Evolutionary conservation across 2,888 invertebrate species (phyloP), one percentile per base, ranked within the genome.

Genomic region (Anticlea derivata): DNA sequence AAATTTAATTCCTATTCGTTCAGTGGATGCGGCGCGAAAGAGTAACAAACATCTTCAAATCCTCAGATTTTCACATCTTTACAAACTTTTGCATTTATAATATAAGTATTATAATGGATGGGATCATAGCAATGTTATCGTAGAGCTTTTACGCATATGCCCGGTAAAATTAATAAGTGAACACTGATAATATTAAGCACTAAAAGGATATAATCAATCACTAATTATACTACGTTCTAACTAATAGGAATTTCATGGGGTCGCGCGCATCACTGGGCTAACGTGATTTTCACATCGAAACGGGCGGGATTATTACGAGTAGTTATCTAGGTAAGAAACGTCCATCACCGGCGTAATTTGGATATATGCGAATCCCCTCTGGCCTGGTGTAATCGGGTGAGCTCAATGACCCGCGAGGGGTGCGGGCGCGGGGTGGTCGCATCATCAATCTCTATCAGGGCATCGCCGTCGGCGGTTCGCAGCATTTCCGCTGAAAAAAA

Each of bases 401-500:
- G 83, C 83, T 71, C 82, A 78, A 79, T 80, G 82, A 79, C 79
- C 80, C 78, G 78, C 70, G 73, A 61, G 65, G 67, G 58, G 70
- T 53, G 69, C 54, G 64, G 61, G 66, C 60, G 70, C 66, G 61
- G 67, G 64, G 61, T 50, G 49, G 57, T 33, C 58, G 71, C 72
- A 77, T 87, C 87, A 89, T 90, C 89, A 90, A 90, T 90, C 89
- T 87, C 85, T 83, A 90, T 90, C 88, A 86, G 76, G 63, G 61
- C 69, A 73, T 66, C 71, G 73, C 72, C 72, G 74, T 50, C 68
- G 72, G 72, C 70, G 70, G 65, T 71, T 73, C 73, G 65, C 69
- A 43, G 57, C 69, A 68, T 68, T 71, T 75, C 75, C 73, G 76
- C 55, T 70, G 48, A 45, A 70, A 82, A 83, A 73, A 85, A 83